Evolutionary conservation across 2,888 invertebrate species (phyloP).

Genomic region (Ichneumon xanthorius): DNA sequence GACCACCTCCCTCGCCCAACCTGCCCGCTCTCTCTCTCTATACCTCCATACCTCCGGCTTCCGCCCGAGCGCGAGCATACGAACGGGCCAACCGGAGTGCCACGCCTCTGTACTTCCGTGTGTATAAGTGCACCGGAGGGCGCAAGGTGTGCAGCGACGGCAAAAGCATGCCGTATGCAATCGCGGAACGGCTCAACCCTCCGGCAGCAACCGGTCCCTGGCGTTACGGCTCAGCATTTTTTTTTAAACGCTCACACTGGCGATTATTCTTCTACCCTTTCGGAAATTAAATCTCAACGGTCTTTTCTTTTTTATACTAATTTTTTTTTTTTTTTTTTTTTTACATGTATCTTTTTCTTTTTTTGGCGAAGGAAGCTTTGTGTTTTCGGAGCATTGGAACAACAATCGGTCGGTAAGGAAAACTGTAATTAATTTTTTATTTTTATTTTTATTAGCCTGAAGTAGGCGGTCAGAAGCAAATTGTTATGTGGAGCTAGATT

Average conservation of each 20-base stretch:
- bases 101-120: conserved; percentile 77
- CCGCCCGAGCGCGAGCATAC: conserved; percentile 75
- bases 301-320: not conserved
- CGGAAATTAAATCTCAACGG: not conserved
- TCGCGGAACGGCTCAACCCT: conserved; percentile 26
- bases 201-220: conserved; percentile 3
- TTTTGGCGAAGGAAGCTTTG: too few species aligned
- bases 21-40: conserved; percentile 2
- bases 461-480: too few species aligned
- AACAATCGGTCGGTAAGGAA: too few species aligned
- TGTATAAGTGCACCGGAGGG: conserved; percentile 59
- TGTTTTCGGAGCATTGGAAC: too few species aligned
- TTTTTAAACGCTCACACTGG: not conserved
- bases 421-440: too few species aligned
- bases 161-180: conserved; percentile 38
- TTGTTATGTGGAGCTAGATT: too few species aligned
- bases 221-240: conserved; percentile 8
- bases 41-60: conserved; percentile 60
- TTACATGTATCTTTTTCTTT: too few species aligned
- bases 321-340: not conserved
- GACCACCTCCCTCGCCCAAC: conserved; percentile 33
- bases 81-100: conserved; percentile 74
- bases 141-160: conserved; percentile 42
- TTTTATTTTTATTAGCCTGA: too few species aligned
- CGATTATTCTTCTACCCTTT: not conserved